Evolutionary conservation across 2,888 invertebrate genomes (phyloP), one percentile per base, ranked within the genome.

Genomic region (Dasysyrphus tricinctus): DNA sequence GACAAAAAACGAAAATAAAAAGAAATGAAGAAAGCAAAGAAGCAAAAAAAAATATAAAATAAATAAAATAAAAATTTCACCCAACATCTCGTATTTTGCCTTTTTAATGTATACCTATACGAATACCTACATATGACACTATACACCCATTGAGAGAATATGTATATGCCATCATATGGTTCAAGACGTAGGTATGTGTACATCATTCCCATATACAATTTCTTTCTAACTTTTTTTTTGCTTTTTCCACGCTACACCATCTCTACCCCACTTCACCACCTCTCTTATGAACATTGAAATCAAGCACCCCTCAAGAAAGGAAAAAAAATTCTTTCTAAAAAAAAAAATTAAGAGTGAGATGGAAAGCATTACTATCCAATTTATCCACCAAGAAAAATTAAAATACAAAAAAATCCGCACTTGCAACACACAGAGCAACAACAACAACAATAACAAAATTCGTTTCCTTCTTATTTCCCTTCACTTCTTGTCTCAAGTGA

Each of bases 351-450:
- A 77, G 85, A 85, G 81, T 81, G 81, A 81, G 81, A 74, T 81
- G 77, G 81, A 81, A 81, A 74, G 78, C 78, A 75, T 81, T 85
- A 78, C 77, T 74, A 86, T 78, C 81, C 81, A 86, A 86, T 86
- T 86, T 86, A 81, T 78, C 56, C 70, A 47, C 81, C 32, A 78
- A 72, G 82, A 75, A 86, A 86, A 86, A 86, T 86, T 86, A 86
- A 82, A 82, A 86, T 78, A 78, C 54, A 77, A 63, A 85, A 67
- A 76, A 85, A 73, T 63, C 81, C 32, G 39, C 78, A 82, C 75
- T 86, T 70, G 74, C 77, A 67, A 49, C 67, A 63, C 72, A 74
- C 63, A 63, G 69, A 61, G 67, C 9, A 39, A 32, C 59, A 39
- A 6, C 11, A 19, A 61, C 59, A 61, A 7, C 24, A 61, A 61